Base-by-base conservation (phyloP, 2,888 invertebrate species). In the Synanthedon myopaeformis region DNA sequence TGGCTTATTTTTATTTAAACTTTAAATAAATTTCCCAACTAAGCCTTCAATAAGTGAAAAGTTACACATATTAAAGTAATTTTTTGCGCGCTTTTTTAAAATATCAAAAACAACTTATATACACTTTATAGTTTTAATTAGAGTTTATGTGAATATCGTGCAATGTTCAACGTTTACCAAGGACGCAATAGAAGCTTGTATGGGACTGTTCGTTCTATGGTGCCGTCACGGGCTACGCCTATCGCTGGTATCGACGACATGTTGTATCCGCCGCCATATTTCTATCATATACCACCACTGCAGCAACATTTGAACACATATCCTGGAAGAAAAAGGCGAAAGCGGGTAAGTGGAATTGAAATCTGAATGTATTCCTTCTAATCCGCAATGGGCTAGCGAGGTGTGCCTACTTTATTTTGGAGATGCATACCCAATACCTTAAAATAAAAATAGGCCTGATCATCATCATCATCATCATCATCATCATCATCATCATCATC, bases 281-380 rank as follows among this genome's bases (percentile, higher is more conserved):
- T 86, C 65, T 86, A 82, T 68, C 87, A 86, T 59, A 72, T 85
- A 52, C 85, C 84, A 56, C 84, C 85, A 4, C 77, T 76, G 13
- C 80, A 77, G 49, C 82, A 81, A 59, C 73, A 82, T 11, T 59
- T 83, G 53, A 84, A 82, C 65, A 87, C 87, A 11, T 86, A 78
- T 64, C 87, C 87, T 76, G 83, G 82, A 58, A 82, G 86, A 56
- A 86, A 86, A 56, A 79, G 81, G 61, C 76, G 83, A 49, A 87
- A 86, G 74, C 69, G 77, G 79, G 87, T 87, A 72, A 60, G 67
- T 62, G 35, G 2, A 66, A 60, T 51, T 41, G n/a, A 51, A 51
- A 51, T 3, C 8, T 45, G 14, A 45, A 14, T 14, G n/a, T 45
- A 35, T 35, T 35, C 10, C 35, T 10, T 3, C 10, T 35, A 35